phyloP scores from a whole-genome alignment of 2,113 vertebrate species.

The Emberiza fucata region DNA sequence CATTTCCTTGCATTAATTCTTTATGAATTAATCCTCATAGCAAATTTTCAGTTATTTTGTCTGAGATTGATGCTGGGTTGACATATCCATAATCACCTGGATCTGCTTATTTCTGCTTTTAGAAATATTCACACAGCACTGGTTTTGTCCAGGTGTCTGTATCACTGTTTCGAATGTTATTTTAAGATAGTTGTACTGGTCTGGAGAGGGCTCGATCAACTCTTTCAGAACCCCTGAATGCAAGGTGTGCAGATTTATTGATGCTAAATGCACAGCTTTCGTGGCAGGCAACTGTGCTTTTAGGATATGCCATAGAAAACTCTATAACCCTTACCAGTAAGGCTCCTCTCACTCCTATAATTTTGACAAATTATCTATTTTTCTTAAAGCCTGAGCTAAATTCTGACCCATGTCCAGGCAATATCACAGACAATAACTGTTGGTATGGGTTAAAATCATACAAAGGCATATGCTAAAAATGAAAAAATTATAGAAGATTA shows the following conservation, averaged over 20 bases:
- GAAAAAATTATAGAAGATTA: not conserved
- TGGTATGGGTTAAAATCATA: not conserved
- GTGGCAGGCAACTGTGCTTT: not conserved
- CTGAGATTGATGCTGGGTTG: not conserved
- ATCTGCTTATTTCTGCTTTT: not conserved
- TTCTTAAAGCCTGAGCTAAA: not conserved
- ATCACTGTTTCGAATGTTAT: not conserved
- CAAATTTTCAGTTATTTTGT: not conserved
- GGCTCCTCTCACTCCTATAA: not conserved
- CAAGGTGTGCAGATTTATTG: not conserved
- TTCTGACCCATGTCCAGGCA: not conserved
- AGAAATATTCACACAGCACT: not conserved
- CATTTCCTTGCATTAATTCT: constrained; percentile 3
- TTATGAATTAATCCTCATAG: not conserved
- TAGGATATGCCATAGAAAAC: not conserved
- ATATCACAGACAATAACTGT: not conserved
- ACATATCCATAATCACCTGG: not conserved
- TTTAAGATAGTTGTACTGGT: not conserved
- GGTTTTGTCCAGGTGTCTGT: not conserved
- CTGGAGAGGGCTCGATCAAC: not conserved
- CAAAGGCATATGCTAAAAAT: not conserved
- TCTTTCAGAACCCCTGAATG: not conserved
- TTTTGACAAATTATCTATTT: not conserved
- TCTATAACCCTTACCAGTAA: not conserved
- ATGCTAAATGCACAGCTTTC: not conserved